A percentile compares a stretch with the other conserved stretches of the same genome.
Conservation (phyloP, 2,888 invertebrate genomes). For the Agriopis marginaria region DNA sequence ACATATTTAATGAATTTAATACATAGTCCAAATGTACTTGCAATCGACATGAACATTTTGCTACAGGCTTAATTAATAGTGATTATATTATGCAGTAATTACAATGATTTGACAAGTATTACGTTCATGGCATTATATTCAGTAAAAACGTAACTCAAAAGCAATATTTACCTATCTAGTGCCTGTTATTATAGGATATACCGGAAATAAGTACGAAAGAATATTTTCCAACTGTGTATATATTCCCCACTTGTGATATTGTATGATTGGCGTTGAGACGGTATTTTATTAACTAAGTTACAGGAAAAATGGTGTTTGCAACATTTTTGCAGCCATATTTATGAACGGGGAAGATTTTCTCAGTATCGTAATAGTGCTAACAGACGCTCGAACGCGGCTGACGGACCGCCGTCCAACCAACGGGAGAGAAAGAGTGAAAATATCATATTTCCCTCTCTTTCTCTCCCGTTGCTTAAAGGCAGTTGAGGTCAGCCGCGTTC, state of each 20-base stretch:
- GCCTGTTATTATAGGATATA: conserved; percentile 60
- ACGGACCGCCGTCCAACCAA: too few relatives aligned
- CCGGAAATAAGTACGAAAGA: conserved; percentile 47
- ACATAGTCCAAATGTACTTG: not conserved
- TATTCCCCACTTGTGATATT: conserved; percentile 62
- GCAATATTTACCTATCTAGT: conserved; percentile 58
- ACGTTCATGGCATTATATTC: conserved; percentile 10
- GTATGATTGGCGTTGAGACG: conserved; percentile 55
- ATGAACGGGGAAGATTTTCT: conserved; percentile 8
- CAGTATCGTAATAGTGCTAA: too few relatives aligned
- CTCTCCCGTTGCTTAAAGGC: too few relatives aligned
- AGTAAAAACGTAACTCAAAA: conserved; percentile 44
- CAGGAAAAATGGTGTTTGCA: conserved; percentile 36
- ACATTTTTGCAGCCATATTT: conserved; percentile 10
- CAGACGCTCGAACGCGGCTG: too few relatives aligned
- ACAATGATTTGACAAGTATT: conserved; percentile 45
- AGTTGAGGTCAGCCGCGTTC: too few relatives aligned
- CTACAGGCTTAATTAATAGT: conserved; percentile 30
- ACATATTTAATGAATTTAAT: not conserved
- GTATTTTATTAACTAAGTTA: conserved; percentile 34
- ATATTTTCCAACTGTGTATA: conserved; percentile 56
- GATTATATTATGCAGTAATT: conserved; percentile 14
- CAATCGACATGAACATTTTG: conserved; percentile 7
- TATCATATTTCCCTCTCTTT: too few relatives aligned
- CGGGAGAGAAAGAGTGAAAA: too few relatives aligned